A percentile compares a stretch with the other conserved stretches of the same genome.
phyloP scores from a whole-genome alignment of 2,113 vertebrate species.

The Macrotus californicus region DNA sequence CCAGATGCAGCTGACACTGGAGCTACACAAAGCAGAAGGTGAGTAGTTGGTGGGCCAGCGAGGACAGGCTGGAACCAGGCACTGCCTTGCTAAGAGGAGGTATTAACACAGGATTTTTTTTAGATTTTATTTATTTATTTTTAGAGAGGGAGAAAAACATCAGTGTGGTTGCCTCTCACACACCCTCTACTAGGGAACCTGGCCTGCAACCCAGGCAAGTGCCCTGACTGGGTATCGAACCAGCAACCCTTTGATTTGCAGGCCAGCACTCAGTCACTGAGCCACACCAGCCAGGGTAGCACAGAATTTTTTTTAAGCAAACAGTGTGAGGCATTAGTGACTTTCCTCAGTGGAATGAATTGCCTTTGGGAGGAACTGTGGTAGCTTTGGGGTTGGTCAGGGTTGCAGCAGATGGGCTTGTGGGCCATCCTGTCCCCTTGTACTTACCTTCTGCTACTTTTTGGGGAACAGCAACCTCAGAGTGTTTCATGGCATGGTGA shows the following conservation, averaged over 20 bases:
- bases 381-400: too few species aligned
- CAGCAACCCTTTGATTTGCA: too few species aligned
- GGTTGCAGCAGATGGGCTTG: neutral
- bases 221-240: too few species aligned
- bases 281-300: too few species aligned
- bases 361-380: neutral
- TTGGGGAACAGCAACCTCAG: neutral
- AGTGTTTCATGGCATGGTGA: neutral
- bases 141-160: too few species aligned
- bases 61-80: neutral
- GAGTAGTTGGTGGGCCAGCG: neutral
- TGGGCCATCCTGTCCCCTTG: neutral
- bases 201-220: too few species aligned
- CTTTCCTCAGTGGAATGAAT: neutral
- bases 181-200: too few species aligned
- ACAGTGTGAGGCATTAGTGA: neutral
- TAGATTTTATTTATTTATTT: too few species aligned
- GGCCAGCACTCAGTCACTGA: too few species aligned
- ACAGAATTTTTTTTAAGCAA: neutral
- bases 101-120: too few species aligned
- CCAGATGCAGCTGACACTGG: conserved; percentile 84
- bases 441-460: neutral
- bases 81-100: neutral
- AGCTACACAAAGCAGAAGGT: conserved; percentile 94
- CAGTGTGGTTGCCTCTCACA: too few species aligned